Conservation (phyloP, 2,113 vertebrate species). For the Seriola quinqueradiata region DNA sequence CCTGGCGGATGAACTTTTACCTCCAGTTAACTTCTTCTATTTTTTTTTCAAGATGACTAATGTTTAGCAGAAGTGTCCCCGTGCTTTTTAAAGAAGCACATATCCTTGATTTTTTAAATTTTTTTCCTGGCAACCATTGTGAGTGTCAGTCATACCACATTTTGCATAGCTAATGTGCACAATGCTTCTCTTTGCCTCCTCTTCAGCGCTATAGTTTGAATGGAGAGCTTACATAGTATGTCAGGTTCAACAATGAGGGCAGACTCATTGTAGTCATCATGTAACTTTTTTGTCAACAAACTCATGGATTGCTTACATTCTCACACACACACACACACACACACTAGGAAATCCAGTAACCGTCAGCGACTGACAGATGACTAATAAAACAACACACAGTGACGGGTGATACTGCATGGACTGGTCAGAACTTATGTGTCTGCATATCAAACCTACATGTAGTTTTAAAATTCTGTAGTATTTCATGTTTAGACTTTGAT, state of each 20-base stretch:
- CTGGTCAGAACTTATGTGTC: background rate
- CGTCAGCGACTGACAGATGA: too few relatives aligned
- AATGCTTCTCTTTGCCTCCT: background rate
- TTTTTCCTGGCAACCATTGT: background rate
- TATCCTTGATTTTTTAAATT: background rate
- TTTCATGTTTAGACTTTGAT: background rate
- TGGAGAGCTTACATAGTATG: background rate
- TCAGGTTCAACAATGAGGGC: background rate
- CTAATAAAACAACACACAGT: background rate
- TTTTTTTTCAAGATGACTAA: constrained; percentile 20
- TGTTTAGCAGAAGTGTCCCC: background rate
- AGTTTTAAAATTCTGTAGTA: background rate
- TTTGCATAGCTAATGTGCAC: background rate
- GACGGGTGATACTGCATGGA: background rate
- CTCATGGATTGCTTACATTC: background rate
- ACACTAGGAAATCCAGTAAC: background rate
- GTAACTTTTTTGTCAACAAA: background rate
- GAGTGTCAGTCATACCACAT: background rate
- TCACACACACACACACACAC: too few relatives aligned
- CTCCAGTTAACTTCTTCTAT: background rate
- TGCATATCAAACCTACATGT: background rate
- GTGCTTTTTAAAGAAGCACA: background rate
- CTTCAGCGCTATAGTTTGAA: background rate
- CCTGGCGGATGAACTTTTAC: constrained; percentile 18
- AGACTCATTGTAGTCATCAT: background rate